Percentiles rank a stretch among this genome's conserved stretches.
phyloP scores from a whole-genome alignment of 2,113 vertebrate genomes.

The Trinectes maculatus region DNA sequence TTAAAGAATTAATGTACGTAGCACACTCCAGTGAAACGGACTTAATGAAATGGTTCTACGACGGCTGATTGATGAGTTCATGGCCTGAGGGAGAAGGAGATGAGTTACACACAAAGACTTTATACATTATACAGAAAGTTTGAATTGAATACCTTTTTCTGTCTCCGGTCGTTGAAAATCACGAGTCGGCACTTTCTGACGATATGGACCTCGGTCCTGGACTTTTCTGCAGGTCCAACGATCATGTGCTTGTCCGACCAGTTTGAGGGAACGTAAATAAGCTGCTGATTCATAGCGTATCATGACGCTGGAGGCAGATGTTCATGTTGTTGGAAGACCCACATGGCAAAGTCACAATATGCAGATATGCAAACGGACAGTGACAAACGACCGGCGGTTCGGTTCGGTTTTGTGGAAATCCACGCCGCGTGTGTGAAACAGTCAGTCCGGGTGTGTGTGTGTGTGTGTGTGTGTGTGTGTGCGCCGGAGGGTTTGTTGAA shows the following conservation, averaged over 20 bases:
- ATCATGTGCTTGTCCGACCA: no score
- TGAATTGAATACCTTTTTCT: not conserved
- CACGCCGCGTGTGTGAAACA: not conserved
- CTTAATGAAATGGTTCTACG: conserved; percentile 12
- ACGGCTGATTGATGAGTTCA: conserved; percentile 4
- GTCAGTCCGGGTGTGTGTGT: no score
- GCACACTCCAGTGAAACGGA: not conserved
- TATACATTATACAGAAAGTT: conserved; percentile 1
- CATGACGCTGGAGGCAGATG: not conserved
- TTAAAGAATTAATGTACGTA: not conserved
- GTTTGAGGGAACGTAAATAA: no score
- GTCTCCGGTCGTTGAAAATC: not conserved
- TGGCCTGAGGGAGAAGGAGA: not conserved
- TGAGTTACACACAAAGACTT: not conserved
- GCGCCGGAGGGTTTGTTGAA: not conserved
- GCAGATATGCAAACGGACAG: no score
- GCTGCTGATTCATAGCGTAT: no score
- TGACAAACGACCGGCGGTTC: not conserved
- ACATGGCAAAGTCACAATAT: not conserved
- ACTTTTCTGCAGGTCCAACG: conserved; percentile 1
- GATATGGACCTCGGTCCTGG: not conserved
- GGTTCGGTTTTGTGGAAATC: no score
- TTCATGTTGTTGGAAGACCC: not conserved
- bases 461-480: not conserved
- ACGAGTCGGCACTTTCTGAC: not conserved